Evolutionary conservation across 2,113 vertebrate species (phyloP), one percentile per base, ranked within the genome.

Genomic region (Amphiprion ocellaris): DNA sequence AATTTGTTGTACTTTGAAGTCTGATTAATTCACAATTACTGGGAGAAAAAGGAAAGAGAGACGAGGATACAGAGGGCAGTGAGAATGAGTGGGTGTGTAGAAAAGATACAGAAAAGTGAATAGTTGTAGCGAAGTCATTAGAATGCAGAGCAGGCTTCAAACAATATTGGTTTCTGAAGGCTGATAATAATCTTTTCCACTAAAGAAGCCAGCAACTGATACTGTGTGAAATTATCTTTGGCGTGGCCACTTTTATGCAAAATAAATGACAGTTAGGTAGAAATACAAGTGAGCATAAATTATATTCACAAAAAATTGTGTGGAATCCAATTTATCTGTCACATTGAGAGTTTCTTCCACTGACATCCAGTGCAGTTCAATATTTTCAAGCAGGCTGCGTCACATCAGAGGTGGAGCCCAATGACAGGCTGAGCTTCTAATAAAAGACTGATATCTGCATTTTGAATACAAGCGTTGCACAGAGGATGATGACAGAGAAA

Each of bases 11-110:
- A 79, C 82, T 91, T 87, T 88, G 82, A 91, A 86, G 87, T 91
- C 89, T 82, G 86, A 89, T 92, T 92, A 92, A 91, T 91, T 91
- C 77, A 82, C 81, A 92, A 88, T 90, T 88, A 87, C 79, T 58
- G 77, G 28, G 59, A 69, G 72, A 69, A 83, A 69, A 73, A 59
- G 58, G 28, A 78, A 33, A 5, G 30, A 53, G 54, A 76, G 79
- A 23, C 0, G 61, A 60, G 50, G 67, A 69, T 17, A 53, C 53
- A 59, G 67, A 70, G 74, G 69, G 33, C 55, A 70, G 55, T 5
- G 53, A 24, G 46, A 47, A 55, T 10, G 74, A 61, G 67, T 21
- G 50, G 66, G 63, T 5, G 21, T 49, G 10, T 4, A 62, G 69
- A 55, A 11, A 30, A 62, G 59, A 74, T 59, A 60, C 10, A 19